Evolutionary conservation across 2,888 invertebrate species (phyloP), one percentile per base, ranked within the genome.

Genomic region (Apeira syringaria): DNA sequence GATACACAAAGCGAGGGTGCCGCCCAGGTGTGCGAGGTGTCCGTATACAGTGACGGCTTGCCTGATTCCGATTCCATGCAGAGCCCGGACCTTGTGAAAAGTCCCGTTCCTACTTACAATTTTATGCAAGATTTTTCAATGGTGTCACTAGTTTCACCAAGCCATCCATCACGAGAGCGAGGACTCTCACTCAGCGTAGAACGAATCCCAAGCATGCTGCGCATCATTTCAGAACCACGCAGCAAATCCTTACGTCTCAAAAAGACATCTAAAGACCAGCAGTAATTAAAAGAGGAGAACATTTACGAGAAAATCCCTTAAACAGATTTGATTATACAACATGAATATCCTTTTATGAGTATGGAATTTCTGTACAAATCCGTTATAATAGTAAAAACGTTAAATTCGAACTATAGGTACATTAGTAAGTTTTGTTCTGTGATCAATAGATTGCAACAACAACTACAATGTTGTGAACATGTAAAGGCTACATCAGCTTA

Each of bases 161-260:
- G 53, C 27, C 65, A 64, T 2, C 68, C 71, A 2, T 54, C 59
- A 1, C 75, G 86, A 1, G 82, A 81, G 47, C 68, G 88, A 10
- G 85, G 85, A 0, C 71, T 74, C 38, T 89, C 88, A 0, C 64
- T 87, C 0, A 73, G 78, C 42, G 76, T 85, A 0, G 86, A 87
- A 36, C 64, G 74, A 22, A 59, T 76, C 1, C 70, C 83, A 1
- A 75, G 69, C 0, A 48, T 84, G 5, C 53, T 80, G 0, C 65
- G 64, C 2, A 53, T 70, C 2, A 49, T 66, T n/a, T 45, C 72
- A 1, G 80, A 82, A 38, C 86, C 86, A 1, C 71, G 88, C 2
- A 88, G 88, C 54, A 86, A 83, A 56, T 89, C 88, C 2, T 68
- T 89, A 6, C 77, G 88, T n/a, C 42, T 86, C 13, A 86, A 87